Evolutionary conservation across 2,113 vertebrate species (phyloP), one percentile per base, ranked within the genome.

Genomic region (Crotalus helleri): DNA sequence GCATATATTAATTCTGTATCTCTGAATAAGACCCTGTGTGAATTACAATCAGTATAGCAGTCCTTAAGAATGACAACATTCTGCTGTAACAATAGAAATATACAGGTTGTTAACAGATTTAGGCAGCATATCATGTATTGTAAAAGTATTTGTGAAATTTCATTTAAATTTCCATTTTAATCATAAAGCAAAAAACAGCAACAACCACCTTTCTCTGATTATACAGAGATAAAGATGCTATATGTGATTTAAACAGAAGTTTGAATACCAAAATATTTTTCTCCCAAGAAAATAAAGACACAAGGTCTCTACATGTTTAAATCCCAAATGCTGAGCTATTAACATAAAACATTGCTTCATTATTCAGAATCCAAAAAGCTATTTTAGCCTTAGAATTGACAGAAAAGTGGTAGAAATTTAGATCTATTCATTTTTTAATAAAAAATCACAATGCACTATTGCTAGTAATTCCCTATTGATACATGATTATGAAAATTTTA

Each of bases 401-500:
- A 39, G 3, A 6, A 44, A 81, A 21, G 74, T 81, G 55, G 53
- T 19, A 81, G 13, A 57, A 85, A 4, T 53, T 57, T 69, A 11
- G 13, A 17, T 33, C 49, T 44, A 29, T 26, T 54, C 23, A 23
- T 51, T 29, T 64, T 54, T 92, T 11, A 6, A 69, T 2, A 74
- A 23, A 23, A 88, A 24, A 54, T 54, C 57, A n/a, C 29, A 53
- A 13, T 64, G 9, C 21, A 54, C 0, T 61, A 24, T 69, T n/a
- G 39, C 46, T 69, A 51, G 51, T 33, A 7, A 17, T 21, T 44
- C 17, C 19, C 11, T 98, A 29, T 93, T 97, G 91, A 94, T 98
- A 85, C 99, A 98, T 15, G 96, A 98, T 91, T 98, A 98, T 0
- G 99, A 99, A 96, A 98, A 98, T 64, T 29, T 64, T 64, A 85